phyloP scores from a whole-genome alignment of 2,888 invertebrate species.

The Ectemnius lituratus region DNA sequence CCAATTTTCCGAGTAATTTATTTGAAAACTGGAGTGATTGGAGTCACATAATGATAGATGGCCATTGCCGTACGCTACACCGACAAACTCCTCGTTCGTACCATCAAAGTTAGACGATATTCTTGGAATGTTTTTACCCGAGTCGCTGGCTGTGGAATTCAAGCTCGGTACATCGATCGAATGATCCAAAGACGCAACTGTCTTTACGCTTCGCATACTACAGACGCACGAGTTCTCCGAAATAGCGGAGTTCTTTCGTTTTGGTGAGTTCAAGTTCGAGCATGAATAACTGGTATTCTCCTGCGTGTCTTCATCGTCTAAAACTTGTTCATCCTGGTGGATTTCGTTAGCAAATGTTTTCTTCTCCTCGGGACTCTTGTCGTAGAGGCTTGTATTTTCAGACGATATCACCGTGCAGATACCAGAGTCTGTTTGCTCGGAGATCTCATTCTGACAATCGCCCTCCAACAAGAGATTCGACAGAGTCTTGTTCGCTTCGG shows the following conservation, averaged over 20 bases:
- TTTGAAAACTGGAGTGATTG: slow-evolving; percentile 72
- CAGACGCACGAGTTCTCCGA: slow-evolving; percentile 72
- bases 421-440: slow-evolving; percentile 84
- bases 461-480: slow-evolving; percentile 79
- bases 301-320: slow-evolving; percentile 61
- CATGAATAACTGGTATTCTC: slow-evolving; percentile 75
- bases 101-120: slow-evolving; percentile 73
- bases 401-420: slow-evolving; percentile 81
- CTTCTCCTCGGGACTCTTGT: slow-evolving; percentile 76
- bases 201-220: slow-evolving; percentile 60
- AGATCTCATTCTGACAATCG: slow-evolving; percentile 81
- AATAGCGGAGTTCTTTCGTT: slow-evolving; percentile 60
- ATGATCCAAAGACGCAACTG: slow-evolving; percentile 52
- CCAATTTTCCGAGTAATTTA: slow-evolving; percentile 76
- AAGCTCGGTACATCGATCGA: slow-evolving; percentile 58
- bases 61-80: slow-evolving; percentile 74
- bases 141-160: slow-evolving; percentile 46
- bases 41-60: slow-evolving; percentile 74
- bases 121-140: slow-evolving; percentile 62
- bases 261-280: slow-evolving; percentile 72
- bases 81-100: slow-evolving; percentile 75
- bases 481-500: slow-evolving; percentile 74
- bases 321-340: slow-evolving; percentile 50
- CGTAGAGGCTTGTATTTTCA: slow-evolving; percentile 84
- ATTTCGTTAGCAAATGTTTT: slow-evolving; percentile 72